A percentile compares a stretch with the other conserved stretches of the same genome.
phyloP scores from a whole-genome alignment of 2,113 vertebrate genomes.

The Ceyx cyanopectus region DNA sequence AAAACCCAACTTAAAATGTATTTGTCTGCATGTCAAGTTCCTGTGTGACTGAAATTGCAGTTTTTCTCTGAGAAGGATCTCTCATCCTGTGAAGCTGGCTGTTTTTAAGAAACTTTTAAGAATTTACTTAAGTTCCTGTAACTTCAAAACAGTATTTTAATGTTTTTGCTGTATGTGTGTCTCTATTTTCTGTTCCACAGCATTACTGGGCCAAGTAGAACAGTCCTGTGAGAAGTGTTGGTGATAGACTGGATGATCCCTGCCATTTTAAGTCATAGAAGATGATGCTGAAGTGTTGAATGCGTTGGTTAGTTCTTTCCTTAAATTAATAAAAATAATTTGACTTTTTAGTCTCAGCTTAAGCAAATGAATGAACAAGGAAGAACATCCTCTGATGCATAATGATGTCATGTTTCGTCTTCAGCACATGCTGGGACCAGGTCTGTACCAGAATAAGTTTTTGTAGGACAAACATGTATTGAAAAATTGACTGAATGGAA shows the following conservation, averaged over 20 bases:
- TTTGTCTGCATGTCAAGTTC: not conserved
- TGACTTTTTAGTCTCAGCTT: not conserved
- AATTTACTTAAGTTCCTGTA: not conserved
- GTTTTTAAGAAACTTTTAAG: not conserved
- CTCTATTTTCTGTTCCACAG: not conserved
- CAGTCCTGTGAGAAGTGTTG: not conserved
- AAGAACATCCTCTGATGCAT: not conserved
- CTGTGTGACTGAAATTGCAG: not conserved
- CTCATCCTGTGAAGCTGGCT: not conserved
- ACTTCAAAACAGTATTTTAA: not conserved
- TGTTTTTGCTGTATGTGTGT: not conserved
- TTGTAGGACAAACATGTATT: fast-evolving
- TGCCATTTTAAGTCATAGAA: not conserved
- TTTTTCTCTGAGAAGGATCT: not conserved
- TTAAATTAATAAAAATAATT: not conserved
- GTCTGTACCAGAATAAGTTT: not conserved
- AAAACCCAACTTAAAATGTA: not conserved
- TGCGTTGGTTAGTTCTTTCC: not conserved
- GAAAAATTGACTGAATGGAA: not conserved
- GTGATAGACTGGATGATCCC: not conserved
- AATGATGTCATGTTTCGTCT: not conserved
- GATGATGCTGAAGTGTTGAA: not conserved
- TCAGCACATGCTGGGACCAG: not conserved
- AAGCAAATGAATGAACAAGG: not conserved
- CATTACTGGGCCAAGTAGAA: not conserved